A percentile compares a stretch with the other conserved stretches of the same genome.
Evolutionary conservation across 1,140 invertebrate species (phyloP).

Genomic region (Proales similis): DNA sequence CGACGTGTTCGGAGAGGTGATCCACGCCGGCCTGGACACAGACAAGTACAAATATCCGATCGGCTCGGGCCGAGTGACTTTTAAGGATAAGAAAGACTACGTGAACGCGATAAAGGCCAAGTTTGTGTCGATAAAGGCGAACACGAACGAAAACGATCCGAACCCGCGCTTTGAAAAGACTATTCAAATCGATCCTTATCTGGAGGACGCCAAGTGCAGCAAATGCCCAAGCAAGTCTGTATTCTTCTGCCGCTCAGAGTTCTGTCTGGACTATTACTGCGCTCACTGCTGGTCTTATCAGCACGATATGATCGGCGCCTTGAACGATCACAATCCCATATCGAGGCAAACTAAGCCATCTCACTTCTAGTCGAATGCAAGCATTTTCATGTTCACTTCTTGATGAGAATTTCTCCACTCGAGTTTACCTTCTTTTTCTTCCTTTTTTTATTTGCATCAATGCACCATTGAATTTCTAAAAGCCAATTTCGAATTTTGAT

Average conservation of each 20-base stretch:
- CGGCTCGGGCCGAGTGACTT: conserved; percentile 85
- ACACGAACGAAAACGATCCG: conserved; percentile 5
- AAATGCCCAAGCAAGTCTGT: conserved; percentile 59
- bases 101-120: conserved; percentile 83
- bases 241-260: conserved; percentile 82
- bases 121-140: conserved; percentile 55
- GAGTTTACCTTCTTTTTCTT: no score
- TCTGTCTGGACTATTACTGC: conserved; percentile 85
- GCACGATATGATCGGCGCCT: neutral
- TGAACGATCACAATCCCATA: conserved; percentile 21
- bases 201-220: conserved; percentile 82
- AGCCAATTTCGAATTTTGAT: no score
- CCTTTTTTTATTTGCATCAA: neutral
- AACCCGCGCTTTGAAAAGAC: conserved; percentile 15
- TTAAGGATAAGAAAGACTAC: conserved; percentile 79
- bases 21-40: conserved; percentile 91
- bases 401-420: no score
- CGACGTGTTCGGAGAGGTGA: conserved; percentile 81
- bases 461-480: no score
- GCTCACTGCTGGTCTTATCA: conserved; percentile 70
- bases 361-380: no score
- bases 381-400: no score
- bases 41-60: conserved; percentile 97
- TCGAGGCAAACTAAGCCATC: conserved; percentile 36
- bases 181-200: conserved; percentile 92